Evolutionary conservation across 37 sponge, comb jelly and placozoan genomes (phyloP), one percentile per base, ranked within the genome.

Genomic region (Haliclona indistincta): DNA sequence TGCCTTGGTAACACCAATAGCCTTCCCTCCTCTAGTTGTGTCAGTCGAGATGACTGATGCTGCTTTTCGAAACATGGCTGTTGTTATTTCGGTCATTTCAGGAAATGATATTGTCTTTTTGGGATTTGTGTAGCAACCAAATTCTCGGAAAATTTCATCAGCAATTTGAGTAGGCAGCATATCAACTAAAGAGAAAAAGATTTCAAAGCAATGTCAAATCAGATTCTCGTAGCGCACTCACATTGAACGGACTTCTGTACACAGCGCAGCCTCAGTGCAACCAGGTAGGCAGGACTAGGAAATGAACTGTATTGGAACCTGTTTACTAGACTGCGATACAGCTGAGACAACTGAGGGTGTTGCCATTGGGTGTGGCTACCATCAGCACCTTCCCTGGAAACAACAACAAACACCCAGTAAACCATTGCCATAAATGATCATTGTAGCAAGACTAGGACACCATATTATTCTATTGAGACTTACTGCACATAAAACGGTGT

Each of bases 211-310:
- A 17, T 47, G 51, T 47, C 10, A 47, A 47, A 15, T 17, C 15
- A 47, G 15, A 47, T 17, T 47, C 51, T 47, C 13, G 10, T 47
- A 47, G 51, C 51, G 10, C 15, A 3, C 89, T 83, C 62, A 89
- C 89, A 29, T 23, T 83, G 84, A 2, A 85, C 72, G 29, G 37
- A 75, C 58, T 89, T 83, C 84, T 89, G 89, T 1, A 89, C 22
- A 0, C 41, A 63, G 41, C 89, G 73, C 22, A 89, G 75, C 62
- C 79, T 83, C 34, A 89, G 84, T 6, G 89, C 77, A 4, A 76
- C 47, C 15, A 76, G 78, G 65, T 89, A 83, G 42, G 55, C 64
- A 4, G 75, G 26, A 0, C 45, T 53, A n/a, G 79, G 81, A 42
- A 64, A 89, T 38, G 41, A 44, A 25, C 71, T 41, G 43, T 75